These are phyloP conservation scores for Synanthedon myopaeformis DNA, from an alignment of 2,888 invertebrate genomes.

Conservation along the genomic window DNA sequence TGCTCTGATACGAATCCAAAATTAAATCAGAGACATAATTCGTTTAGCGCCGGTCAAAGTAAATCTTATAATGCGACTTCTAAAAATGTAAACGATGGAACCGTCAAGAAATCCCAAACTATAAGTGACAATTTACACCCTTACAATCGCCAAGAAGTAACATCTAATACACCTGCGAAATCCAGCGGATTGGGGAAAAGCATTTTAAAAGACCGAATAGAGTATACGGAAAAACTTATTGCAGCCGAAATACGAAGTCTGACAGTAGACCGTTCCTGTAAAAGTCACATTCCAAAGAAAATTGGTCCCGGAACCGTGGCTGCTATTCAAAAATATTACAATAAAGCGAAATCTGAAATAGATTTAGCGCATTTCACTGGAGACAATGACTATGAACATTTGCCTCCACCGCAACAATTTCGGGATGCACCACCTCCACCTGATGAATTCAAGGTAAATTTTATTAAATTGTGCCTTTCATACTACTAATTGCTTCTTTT, in stretches of 20 bases:
- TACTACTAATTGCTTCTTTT: too few species aligned
- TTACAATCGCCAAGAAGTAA: slow-evolving; percentile 63
- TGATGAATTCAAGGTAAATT: slow-evolving; percentile 72
- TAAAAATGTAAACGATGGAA: slow-evolving; percentile 37
- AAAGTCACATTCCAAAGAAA: slow-evolving; percentile 35
- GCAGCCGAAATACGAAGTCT: slow-evolving; percentile 61
- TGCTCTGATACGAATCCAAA: slow-evolving; percentile 40
- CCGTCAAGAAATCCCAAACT: slow-evolving; percentile 61
- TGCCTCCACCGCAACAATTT: slow-evolving; percentile 88
- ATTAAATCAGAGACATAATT: slow-evolving; percentile 56
- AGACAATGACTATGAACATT: slow-evolving; percentile 76
- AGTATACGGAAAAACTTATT: slow-evolving; percentile 61
- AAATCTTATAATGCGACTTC: slow-evolving; percentile 40
- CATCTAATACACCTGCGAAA: slow-evolving; percentile 30
- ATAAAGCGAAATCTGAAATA: slow-evolving; percentile 72
- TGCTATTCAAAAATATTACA: slow-evolving; percentile 42
- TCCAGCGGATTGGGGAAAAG: slow-evolving; percentile 35
- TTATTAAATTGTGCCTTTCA: background rate
- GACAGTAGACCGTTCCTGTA: slow-evolving; percentile 52
- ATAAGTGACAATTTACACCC: slow-evolving; percentile 61
- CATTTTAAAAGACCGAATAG: slow-evolving; percentile 55
- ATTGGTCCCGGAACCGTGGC: slow-evolving; percentile 26
- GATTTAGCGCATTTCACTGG: slow-evolving; percentile 67
- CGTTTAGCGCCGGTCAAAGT: slow-evolving; percentile 58
- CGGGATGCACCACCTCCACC: slow-evolving; percentile 84